phyloP scores from a whole-genome alignment of 1,140 invertebrate genomes.

The Drosophila erecta region DNA sequence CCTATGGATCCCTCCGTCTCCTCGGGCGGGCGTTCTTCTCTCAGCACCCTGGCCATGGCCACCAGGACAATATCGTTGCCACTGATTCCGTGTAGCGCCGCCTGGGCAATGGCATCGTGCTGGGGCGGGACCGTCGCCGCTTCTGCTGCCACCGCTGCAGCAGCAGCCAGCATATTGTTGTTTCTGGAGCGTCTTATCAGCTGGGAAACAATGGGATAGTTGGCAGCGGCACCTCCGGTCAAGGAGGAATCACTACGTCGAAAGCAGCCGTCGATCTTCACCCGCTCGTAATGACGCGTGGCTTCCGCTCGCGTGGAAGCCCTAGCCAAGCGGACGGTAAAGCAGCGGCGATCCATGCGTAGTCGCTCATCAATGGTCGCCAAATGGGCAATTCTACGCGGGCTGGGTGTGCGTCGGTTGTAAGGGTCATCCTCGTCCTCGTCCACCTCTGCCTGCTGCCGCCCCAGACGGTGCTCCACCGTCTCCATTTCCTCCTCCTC shows the following conservation, averaged over 20 bases:
- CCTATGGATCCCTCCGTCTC: conserved; percentile 6
- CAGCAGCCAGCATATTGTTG: conserved; percentile 68
- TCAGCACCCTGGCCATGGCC: conserved; percentile 88
- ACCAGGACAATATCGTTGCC: conserved; percentile 88
- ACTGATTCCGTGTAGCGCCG: conserved; percentile 84
- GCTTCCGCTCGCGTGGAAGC: conserved; percentile 88
- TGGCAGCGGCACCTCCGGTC: conserved; percentile 68
- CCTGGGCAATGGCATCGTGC: conserved; percentile 81
- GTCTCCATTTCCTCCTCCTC: conserved; percentile 67
- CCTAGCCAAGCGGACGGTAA: conserved; percentile 86
- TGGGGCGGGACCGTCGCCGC: conserved; percentile 68
- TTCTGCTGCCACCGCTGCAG: conserved; percentile 72
- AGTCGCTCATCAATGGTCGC: conserved; percentile 76
- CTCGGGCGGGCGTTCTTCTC: conserved; percentile 56
- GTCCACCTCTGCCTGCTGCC: conserved; percentile 12
- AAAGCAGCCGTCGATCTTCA: conserved; percentile 86
- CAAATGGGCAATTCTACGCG: conserved; percentile 77
- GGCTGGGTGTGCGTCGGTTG: conserved; percentile 58
- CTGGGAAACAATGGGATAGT: conserved; percentile 85
- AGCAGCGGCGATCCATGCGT: conserved; percentile 82
- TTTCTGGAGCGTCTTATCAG: conserved; percentile 85
- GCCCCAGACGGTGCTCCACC: conserved; percentile 28
- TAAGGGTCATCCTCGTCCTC: conserved; percentile 5
- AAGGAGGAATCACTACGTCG: conserved; percentile 85
- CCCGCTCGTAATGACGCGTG: conserved; percentile 87